A percentile compares a stretch with the other conserved stretches of the same genome.
Evolutionary conservation across 2,113 vertebrate genomes (phyloP).

Genomic region (Phrynosoma blainvillii): DNA sequence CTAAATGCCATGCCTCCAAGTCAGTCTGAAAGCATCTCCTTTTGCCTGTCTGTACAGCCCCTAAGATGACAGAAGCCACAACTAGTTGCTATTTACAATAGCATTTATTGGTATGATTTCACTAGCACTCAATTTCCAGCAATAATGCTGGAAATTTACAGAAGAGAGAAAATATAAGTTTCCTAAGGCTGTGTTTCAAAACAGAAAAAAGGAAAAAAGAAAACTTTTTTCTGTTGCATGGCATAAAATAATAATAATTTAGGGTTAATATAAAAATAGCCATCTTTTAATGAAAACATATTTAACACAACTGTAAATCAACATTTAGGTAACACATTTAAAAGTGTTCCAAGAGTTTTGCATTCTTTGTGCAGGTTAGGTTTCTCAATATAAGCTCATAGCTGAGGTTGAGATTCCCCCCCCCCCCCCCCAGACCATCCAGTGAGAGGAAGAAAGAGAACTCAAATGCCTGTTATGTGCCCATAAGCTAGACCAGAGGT

Average conservation of each 20-base stretch:
- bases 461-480: no score
- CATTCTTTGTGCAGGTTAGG: not conserved
- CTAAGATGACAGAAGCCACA: not conserved
- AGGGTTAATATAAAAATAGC: not conserved
- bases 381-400: not conserved
- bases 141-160: not conserved
- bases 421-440: no score
- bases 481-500: no score
- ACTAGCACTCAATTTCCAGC: not conserved
- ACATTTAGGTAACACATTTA: not conserved
- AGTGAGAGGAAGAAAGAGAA: no score
- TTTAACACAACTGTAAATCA: not conserved
- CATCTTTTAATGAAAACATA: not conserved
- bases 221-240: no score
- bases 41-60: no score
- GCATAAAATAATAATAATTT: not conserved
- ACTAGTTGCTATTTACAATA: not conserved
- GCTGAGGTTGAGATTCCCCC: not conserved
- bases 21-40: no score
- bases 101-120: not conserved
- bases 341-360: not conserved
- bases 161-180: not conserved
- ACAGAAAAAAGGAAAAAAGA: not conserved
- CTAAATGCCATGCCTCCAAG: no score
- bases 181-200: not conserved